These are phyloP conservation scores for Penaeus chinensis DNA, from an alignment of 1,140 invertebrate species.

Conservation along the genomic window DNA sequence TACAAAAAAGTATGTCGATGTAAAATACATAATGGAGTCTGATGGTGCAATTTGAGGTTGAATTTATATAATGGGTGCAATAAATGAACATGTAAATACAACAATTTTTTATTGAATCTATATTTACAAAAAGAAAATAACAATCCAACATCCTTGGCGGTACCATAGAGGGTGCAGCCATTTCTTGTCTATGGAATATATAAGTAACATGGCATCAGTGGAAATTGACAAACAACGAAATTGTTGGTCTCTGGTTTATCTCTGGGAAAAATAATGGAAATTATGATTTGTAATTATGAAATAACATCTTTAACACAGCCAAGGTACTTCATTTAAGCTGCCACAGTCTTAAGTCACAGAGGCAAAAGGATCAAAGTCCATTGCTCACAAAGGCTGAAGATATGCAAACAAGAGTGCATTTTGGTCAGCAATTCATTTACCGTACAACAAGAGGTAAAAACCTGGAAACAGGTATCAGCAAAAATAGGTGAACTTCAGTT, in stretches of 20 bases:
- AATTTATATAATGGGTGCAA: too few relatives aligned
- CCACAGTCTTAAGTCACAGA: constrained; percentile 56
- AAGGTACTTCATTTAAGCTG: constrained; percentile 56
- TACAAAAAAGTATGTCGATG: too few relatives aligned
- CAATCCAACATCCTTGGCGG: constrained; percentile 53
- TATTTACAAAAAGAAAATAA: constrained; percentile 60
- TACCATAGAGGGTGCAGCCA: constrained; percentile 54
- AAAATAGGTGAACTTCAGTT: constrained; percentile 59
- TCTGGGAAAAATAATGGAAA: constrained; percentile 50
- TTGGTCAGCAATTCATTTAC: constrained; percentile 54
- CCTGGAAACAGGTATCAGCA: constrained; percentile 56
- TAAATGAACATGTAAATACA: constrained; percentile 39
- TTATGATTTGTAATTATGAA: constrained; percentile 55
- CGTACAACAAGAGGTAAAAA: constrained; percentile 59
- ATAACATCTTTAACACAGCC: constrained; percentile 57
- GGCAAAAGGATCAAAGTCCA: constrained; percentile 53
- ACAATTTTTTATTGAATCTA: constrained; percentile 58
- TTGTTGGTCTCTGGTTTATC: constrained; percentile 54
- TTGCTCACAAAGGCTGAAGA: constrained; percentile 57
- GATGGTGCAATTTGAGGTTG: too few relatives aligned
- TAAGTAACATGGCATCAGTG: constrained; percentile 56
- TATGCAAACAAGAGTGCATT: constrained; percentile 59
- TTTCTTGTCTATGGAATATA: constrained; percentile 51
- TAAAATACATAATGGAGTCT: too few relatives aligned
- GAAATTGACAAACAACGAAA: constrained; percentile 47